phyloP scores from a whole-genome alignment of 2,797 vertebrate species.

The Halcyon smyrnensis region DNA sequence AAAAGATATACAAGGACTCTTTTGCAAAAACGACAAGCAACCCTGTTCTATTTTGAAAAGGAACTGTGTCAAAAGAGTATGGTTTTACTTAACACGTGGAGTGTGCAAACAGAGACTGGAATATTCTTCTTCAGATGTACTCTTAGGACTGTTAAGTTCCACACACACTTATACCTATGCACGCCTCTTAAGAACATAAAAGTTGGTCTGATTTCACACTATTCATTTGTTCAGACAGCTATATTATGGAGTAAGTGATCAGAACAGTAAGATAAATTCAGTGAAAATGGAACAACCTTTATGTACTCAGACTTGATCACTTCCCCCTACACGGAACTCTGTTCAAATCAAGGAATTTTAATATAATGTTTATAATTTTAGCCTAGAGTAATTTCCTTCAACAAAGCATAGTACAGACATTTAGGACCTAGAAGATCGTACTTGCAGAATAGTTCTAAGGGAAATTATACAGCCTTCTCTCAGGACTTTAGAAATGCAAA shows the following conservation, averaged over 20 bases:
- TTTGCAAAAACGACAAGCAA: background rate
- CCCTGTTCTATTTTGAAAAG: background rate
- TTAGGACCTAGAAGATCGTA: background rate
- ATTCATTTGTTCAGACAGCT: background rate
- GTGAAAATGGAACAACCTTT: background rate
- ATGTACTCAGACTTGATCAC: background rate
- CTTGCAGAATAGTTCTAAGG: background rate
- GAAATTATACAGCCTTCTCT: background rate
- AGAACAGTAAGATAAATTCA: background rate
- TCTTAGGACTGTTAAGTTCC: background rate
- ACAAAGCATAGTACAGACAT: background rate
- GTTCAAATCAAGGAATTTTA: background rate
- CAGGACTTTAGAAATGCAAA: background rate
- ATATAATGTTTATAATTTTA: background rate
- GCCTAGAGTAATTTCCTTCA: background rate
- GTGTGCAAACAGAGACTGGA: background rate
- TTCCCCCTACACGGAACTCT: background rate
- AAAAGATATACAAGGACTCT: background rate
- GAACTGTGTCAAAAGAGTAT: background rate
- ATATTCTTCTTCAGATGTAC: background rate
- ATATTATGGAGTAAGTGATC: background rate
- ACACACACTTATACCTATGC: background rate
- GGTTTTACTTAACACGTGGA: background rate
- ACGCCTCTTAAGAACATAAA: background rate
- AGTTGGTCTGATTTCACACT: background rate